Base-by-base conservation (phyloP, 2,113 vertebrate species). In the Miniopterus natalensis region DNA sequence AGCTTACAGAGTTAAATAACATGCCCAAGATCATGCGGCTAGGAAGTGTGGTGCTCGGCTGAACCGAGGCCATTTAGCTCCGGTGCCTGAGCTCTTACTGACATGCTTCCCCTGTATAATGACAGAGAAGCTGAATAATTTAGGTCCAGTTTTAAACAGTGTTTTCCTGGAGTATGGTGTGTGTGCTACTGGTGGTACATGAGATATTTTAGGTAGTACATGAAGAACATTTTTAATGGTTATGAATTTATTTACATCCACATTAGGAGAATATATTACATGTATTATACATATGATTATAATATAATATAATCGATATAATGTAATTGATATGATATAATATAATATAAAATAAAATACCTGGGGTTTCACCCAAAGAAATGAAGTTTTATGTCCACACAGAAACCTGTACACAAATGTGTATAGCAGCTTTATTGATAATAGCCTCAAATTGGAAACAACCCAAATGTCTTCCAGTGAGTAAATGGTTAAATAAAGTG, bases 321-420 rank as follows among this genome's bases (percentile, higher is more conserved):
- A 36, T 36, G 36, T 36, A 36, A 36, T 36, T 36, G 36, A 36
- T 36, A 36, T 36, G 47, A 71, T 13, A 74, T 66, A 73, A 47
- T 11, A 40, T 77, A 49, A 59, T 20, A 49, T n/a, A 49, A 73
- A n/a, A 53, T 55, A 68, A 75, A 20, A 91, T 36, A 36, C 13
- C 21, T 92, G n/a, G 27, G 40, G 40, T 83, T 94, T 90, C 42
- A 90, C 29, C 7, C 75, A 73, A 71, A 83, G 36, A 87, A 78
- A 27, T 53, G 66, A 92, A 83, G 21, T 59, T 86, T 51, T 55
- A 71, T 31, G 3, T 66, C 73, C 68, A 57, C 29, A 86, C 17
- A 63, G 89, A 95, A 79, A 20, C 51, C 53, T 57, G 2, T 61
- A 66, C 14, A 31, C 10, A 68, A 53, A 57, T 61, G 21, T 45